Conservation (phyloP, 2,113 vertebrate genomes). For the Mormoops blainvillei region DNA sequence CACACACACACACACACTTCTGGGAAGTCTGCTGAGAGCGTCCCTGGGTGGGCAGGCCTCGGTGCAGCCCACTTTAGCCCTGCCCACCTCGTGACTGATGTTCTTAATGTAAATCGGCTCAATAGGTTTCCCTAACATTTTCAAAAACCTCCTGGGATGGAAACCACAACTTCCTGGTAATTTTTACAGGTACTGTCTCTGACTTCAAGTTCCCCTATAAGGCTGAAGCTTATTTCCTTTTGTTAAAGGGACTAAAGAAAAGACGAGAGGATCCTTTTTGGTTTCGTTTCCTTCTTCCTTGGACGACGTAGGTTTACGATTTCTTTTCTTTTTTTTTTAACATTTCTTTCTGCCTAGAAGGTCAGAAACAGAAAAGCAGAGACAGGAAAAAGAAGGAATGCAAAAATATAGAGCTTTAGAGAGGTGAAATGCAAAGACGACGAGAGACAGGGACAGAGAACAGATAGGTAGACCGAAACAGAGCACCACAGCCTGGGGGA, state of each 20-base stretch:
- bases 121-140: background rate
- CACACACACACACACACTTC: background rate
- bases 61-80: background rate
- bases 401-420: background rate
- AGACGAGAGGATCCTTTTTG: background rate
- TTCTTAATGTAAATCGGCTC: background rate
- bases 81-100: background rate
- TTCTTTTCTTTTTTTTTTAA: background rate
- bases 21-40: background rate
- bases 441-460: background rate
- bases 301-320: background rate
- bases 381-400: background rate
- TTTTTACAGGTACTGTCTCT: background rate
- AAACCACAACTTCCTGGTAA: background rate
- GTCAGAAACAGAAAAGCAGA: slow-evolving; percentile 3
- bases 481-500: accelerated
- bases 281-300: background rate
- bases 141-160: background rate
- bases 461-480: background rate
- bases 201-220: background rate
- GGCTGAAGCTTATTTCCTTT: background rate
- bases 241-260: slow-evolving; percentile 2
- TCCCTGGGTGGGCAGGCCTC: background rate
- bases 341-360: background rate
- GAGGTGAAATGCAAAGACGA: background rate